Conservation (phyloP, 2,113 vertebrate genomes). For the Leptobrachium ailaonicum region DNA sequence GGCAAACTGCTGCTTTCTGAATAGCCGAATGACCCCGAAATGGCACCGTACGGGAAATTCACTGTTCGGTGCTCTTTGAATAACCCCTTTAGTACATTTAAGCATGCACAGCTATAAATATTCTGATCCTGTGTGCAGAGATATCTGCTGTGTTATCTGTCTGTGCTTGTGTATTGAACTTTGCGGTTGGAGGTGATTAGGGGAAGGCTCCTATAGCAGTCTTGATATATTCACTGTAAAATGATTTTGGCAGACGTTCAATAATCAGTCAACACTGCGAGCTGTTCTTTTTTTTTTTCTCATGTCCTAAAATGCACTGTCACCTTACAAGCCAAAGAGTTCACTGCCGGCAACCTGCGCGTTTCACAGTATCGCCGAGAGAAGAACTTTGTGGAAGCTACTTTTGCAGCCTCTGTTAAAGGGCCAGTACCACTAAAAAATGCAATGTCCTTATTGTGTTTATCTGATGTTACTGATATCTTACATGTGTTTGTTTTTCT, state of each 20-base stretch:
- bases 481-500: no score
- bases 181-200: constrained; percentile 35
- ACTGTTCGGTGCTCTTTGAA: no score
- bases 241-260: constrained; percentile 31
- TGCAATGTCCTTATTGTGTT: no score
- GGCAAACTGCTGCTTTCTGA: no score
- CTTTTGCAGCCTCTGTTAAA: no score
- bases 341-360: neutral
- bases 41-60: no score
- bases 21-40: no score
- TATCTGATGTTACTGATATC: no score
- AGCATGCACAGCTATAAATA: neutral
- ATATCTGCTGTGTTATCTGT: neutral
- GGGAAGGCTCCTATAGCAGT: constrained; percentile 7
- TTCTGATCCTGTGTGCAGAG: neutral
- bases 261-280: constrained; percentile 15
- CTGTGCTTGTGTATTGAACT: constrained; percentile 8
- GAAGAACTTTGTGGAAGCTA: no score
- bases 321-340: neutral
- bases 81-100: neutral
- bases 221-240: constrained; percentile 29
- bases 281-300: constrained; percentile 29
- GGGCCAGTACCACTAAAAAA: no score
- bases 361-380: neutral
- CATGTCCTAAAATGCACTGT: constrained; percentile 46